Evolutionary conservation across 2,888 invertebrate species (phyloP), one percentile per base, ranked within the genome.

Genomic region (Agrochola circellaris): DNA sequence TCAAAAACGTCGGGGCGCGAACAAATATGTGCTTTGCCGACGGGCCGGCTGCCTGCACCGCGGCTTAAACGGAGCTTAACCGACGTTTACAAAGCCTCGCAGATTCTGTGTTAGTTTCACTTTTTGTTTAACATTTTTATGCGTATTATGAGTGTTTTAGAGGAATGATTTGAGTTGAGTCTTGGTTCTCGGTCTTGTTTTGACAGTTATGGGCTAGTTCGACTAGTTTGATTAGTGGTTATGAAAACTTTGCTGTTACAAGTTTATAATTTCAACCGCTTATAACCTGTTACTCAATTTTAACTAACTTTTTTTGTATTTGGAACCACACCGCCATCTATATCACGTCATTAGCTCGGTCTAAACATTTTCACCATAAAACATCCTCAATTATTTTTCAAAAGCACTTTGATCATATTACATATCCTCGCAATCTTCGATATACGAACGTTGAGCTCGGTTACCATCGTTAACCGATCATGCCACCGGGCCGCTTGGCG

Each of bases 11-110:
- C 90, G 93, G 91, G 93, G 95, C 89, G 96, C 93, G 94, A 96
- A 95, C 96, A 96, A 96, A 96, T 96, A 96, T 96, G 95, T 96
- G 95, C 92, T 93, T 93, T 93, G 91, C 92, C 88, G 91, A 87
- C 91, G 90, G 87, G 83, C 87, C 88, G 92, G 86, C 89, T 87
- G 91, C 84, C 73, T 64, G 72, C 82, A 87, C 87, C 85, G 77
- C 66, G 75, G 77, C 71, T 82, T 88, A 83, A 88, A 67, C 75
- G 58, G 56, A 77, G 85, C 81, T 83, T 85, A 87, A 87, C 87
- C 73, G 66, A 75, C 78, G 88, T 83, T 89, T 89, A 87, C 73
- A 58, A 62, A 77, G 64, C 54, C 45, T 54, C 65, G 58, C 60
- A 65, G 62, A 79, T 79, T 80, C 79, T 80, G 70, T 79, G 65